Base-by-base conservation (phyloP, 2,888 invertebrate species). In the Andrena marginata region DNA sequence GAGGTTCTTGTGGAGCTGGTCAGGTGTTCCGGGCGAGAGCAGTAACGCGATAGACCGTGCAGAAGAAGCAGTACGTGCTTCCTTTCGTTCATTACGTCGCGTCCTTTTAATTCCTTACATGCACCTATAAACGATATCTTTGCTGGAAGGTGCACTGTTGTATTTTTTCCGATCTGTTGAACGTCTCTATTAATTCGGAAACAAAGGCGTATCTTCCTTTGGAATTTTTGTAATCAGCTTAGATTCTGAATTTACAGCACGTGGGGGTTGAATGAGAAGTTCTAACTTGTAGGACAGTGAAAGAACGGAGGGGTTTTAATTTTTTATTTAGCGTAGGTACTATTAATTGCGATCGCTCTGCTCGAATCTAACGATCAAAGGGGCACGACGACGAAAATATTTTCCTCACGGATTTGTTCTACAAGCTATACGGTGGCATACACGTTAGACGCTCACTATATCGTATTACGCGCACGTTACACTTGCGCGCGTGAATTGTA, bases 401-500 rank as follows among this genome's bases (percentile, higher is more conserved):
- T 49, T 78, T 33, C 63, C 62, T 64, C 77, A 70, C 79, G 69
- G 56, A 70, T 70, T 65, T 60, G 59, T 77, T 64, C 26, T 54
- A 64, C 42, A 71, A 54, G 26, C n/a, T 56, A 29, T 48, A 67
- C 74, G 80, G 59, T 48, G 29, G 69, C 80, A 56, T 68, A 68
- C 48, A 48, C 60, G 71, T 69, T 49, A 31, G 48, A 81, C 64
- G 65, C 56, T 20, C 49, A 8, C 56, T 42, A 56, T 77, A 68
- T 69, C 82, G 74, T 73, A 73, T 73, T 85, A 80, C 85, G 79
- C 74, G 76, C 73, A 76, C 85, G 80, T 87, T 85, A 77, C 83
- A 78, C 75, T 87, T 62, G 75, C 87, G 72, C 74, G 60, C 84
- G 77, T 84, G 78, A 88, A 89, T 89, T 86, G 90, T 90, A 86